A percentile compares a stretch with the other conserved stretches of the same genome.
Evolutionary conservation across 2,888 invertebrate species (phyloP).

Genomic region (Pharmacophagus antenor): DNA sequence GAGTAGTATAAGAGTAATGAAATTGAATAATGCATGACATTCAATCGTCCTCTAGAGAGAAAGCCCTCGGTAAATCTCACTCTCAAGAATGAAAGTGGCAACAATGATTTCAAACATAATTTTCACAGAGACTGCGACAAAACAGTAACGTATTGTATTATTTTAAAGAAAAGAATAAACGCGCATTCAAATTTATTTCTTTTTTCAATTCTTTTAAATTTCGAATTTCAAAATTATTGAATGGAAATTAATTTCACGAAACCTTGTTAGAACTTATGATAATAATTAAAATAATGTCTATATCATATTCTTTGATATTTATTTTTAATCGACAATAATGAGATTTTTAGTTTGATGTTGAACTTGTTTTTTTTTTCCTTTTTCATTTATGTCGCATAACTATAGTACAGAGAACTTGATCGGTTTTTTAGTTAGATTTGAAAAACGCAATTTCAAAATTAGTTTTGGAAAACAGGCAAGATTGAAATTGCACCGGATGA

Average conservation of each 20-base stretch:
- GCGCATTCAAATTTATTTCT: background rate
- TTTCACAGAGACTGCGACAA: slow-evolving; percentile 2
- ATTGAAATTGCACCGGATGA: too few relatives aligned
- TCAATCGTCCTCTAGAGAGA: slow-evolving; percentile 44
- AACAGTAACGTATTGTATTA: background rate
- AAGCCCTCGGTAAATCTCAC: background rate
- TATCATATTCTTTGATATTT: background rate
- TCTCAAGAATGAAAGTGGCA: background rate
- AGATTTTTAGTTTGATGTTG: background rate
- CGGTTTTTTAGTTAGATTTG: too few relatives aligned
- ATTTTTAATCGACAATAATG: background rate
- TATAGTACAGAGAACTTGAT: too few relatives aligned
- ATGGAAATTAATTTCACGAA: too few relatives aligned
- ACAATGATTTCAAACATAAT: background rate
- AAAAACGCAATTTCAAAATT: too few relatives aligned
- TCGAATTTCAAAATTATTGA: background rate
- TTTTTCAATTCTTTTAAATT: too few relatives aligned
- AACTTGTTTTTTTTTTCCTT: background rate
- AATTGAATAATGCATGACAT: slow-evolving; percentile 77
- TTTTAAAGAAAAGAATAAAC: background rate
- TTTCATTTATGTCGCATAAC: background rate
- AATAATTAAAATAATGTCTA: background rate
- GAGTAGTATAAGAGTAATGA: slow-evolving; percentile 74
- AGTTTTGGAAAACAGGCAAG: too few relatives aligned
- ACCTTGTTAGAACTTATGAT: too few relatives aligned